Evolutionary conservation across 2,888 invertebrate genomes (phyloP).

Genomic region (Rhodophaea formosa): DNA sequence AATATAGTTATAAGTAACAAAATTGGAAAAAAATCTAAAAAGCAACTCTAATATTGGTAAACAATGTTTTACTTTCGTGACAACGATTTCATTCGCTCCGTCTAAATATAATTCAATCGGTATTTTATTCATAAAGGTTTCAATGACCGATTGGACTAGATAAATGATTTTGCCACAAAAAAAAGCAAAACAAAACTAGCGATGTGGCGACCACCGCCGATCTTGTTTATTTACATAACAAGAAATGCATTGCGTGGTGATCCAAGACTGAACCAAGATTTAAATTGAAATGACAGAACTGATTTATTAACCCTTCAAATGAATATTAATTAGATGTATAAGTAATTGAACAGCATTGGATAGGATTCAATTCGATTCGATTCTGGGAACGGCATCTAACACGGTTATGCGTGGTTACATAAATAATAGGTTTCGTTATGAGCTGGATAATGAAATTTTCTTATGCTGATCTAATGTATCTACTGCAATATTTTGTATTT

Average conservation of each 20-base stretch:
- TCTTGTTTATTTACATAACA: slow-evolving; percentile 47
- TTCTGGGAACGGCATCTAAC: slow-evolving; percentile 2
- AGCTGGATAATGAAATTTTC: background rate
- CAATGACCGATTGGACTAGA: background rate
- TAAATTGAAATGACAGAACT: slow-evolving; percentile 35
- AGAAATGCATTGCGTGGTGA: slow-evolving; percentile 37
- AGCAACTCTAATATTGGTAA: background rate
- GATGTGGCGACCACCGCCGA: slow-evolving; percentile 21
- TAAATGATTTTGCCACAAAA: background rate
- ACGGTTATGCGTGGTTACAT: background rate
- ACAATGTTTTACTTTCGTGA: background rate
- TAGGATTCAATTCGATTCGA: slow-evolving; percentile 5
- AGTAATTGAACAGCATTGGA: slow-evolving; percentile 22
- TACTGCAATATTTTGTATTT: background rate
- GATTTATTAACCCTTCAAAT: slow-evolving; percentile 37
- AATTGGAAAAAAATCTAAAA: too few species aligned
- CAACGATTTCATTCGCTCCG: background rate
- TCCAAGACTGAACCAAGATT: slow-evolving; percentile 40
- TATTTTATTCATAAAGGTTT: background rate
- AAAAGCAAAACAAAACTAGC: background rate
- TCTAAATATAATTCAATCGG: background rate
- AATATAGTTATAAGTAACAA: too few species aligned
- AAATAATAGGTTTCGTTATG: background rate
- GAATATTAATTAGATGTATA: slow-evolving; percentile 39
- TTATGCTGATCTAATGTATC: background rate